Conservation (phyloP, 2,888 invertebrate species). For the Teleiodes luculella region DNA sequence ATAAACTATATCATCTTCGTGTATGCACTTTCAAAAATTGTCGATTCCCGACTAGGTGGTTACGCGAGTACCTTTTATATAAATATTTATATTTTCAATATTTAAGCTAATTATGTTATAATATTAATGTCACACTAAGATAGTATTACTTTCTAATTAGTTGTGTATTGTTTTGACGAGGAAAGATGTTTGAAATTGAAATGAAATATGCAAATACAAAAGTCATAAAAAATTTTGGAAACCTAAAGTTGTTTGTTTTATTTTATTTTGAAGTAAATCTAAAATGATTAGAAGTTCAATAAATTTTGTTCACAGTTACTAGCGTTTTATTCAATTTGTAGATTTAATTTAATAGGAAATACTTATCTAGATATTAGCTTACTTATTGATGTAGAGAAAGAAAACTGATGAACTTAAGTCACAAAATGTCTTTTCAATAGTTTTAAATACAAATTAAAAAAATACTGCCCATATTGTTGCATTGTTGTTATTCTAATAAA, state of each 20-base stretch:
- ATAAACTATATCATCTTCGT: constrained; percentile 30
- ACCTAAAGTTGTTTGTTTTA: constrained; percentile 31
- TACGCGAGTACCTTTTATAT: constrained; percentile 75
- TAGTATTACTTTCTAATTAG: constrained; percentile 23
- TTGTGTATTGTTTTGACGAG: constrained; percentile 29
- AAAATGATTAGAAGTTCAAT: background rate
- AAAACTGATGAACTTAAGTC: no score
- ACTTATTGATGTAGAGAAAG: no score
- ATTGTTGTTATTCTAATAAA: no score
- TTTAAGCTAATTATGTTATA: constrained; percentile 25
- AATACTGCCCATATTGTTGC: no score
- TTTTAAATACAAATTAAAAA: no score
- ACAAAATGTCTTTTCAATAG: no score
- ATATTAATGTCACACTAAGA: constrained; percentile 26
- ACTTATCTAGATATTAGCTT: no score
- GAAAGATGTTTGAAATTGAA: constrained; percentile 31
- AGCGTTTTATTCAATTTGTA: no score
- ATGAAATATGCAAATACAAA: constrained; percentile 23
- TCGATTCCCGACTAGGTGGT: constrained; percentile 58
- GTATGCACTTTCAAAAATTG: constrained; percentile 35
- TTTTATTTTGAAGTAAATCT: constrained; percentile 12
- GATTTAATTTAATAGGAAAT: no score
- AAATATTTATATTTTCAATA: constrained; percentile 40
- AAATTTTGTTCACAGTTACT: background rate
- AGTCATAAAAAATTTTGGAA: constrained; percentile 24